Percentiles rank a stretch among this genome's conserved stretches.
phyloP scores from a whole-genome alignment of 2,113 vertebrate genomes.

The Odontesthes bonariensis region DNA sequence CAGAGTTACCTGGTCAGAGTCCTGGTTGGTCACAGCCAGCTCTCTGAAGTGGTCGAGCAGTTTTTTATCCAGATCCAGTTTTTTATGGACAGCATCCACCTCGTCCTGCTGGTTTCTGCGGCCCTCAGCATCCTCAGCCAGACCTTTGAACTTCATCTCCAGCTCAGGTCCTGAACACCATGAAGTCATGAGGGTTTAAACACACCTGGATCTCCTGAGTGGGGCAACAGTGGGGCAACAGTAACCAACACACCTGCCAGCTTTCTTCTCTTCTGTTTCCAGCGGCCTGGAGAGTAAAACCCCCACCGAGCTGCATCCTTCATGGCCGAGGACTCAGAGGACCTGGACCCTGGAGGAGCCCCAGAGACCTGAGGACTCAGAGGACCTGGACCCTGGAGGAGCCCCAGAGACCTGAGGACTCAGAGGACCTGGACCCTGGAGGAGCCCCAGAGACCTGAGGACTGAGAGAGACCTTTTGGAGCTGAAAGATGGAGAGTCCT shows the following conservation, averaged over 20 bases:
- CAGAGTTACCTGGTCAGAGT: constrained; percentile 53
- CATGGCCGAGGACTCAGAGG: constrained; percentile 12
- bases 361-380: background rate
- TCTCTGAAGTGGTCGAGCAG: constrained; percentile 77
- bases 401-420: background rate
- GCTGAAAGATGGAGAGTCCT: background rate
- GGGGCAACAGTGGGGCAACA: background rate
- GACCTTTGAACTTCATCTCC: constrained; percentile 64
- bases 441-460: background rate
- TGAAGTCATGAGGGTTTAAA: background rate
- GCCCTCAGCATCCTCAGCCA: constrained; percentile 56
- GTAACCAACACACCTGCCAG: constrained; percentile 46
- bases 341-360: background rate
- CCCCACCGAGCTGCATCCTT: constrained; percentile 41
- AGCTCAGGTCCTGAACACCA: constrained; percentile 37
- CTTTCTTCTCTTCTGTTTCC: constrained; percentile 59
- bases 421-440: background rate
- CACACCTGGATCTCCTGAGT: background rate
- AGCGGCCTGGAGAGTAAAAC: constrained; percentile 61
- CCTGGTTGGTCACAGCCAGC: constrained; percentile 63
- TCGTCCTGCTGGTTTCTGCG: constrained; percentile 39
- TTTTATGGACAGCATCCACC: constrained; percentile 36
- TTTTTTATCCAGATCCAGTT: constrained; percentile 52
- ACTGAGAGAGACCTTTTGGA: background rate
- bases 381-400: background rate